Evolutionary conservation across 2,797 vertebrate species (phyloP), one percentile per base, ranked within the genome.

Genomic region (Lacerta bilineata): DNA sequence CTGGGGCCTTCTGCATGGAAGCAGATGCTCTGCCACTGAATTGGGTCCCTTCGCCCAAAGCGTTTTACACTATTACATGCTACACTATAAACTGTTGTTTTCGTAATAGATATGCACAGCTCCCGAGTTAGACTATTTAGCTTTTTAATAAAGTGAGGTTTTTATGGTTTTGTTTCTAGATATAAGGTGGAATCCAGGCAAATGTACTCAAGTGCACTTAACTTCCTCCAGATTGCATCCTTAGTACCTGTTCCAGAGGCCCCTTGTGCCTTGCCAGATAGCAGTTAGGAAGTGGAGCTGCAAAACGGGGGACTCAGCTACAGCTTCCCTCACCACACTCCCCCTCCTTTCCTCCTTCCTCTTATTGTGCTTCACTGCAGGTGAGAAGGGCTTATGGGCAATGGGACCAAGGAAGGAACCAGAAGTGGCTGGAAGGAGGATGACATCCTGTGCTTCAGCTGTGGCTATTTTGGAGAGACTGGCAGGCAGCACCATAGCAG

Each of bases 191-290:
- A 41, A 61, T 83, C 43, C 27, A 76, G 75, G 25, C 5, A 55
- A 68, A 69, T 66, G 8, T 71, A 69, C n/a, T 68, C 43, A 83
- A 83, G 87, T 88, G 80, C 87, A 88, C 82, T 88, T 83, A 88
- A 46, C 27, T 39, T 66, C 36, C 81, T 77, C 33, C 8, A 5
- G 29, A 36, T 50, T 83, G 59, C 59, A 29, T 15, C 74, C 72
- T 8, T 77, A 4, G 43, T 20, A 7, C 36, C 46, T 20, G 25
- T 43, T n/a, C 36, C 11, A 36, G 27, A 33, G 29, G 2, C 36
- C 20, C 59, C 8, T 68, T 29, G 69, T 77, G 87, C 80, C 72
- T 77, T 83, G 59, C 74, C 55, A 18, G 17, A 41, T 13, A n/a
- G 50, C 36, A 64, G 17, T 71, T 18, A 64, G 27, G 68, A 66